These are phyloP conservation scores for Drosophila dunni DNA, from an alignment of 1,140 invertebrate species.

Conservation along the genomic window DNA sequence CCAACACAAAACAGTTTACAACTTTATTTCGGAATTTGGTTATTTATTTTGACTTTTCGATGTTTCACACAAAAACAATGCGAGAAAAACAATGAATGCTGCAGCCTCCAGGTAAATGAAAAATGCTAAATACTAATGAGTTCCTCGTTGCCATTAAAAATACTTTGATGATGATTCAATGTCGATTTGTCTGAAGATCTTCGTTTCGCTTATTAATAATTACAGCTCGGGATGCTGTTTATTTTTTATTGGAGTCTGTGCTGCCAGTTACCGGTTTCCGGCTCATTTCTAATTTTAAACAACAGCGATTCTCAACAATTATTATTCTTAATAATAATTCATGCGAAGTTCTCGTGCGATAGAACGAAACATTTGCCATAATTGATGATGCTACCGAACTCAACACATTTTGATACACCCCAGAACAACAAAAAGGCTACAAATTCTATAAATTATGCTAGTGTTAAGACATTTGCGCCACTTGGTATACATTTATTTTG, in stretches of 20 bases:
- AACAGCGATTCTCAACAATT: constrained; percentile 59
- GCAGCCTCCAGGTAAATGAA: constrained; percentile 26
- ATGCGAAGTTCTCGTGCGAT: constrained; percentile 55
- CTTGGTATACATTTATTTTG: constrained; percentile 9
- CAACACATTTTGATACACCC: constrained; percentile 27
- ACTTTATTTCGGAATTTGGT: constrained; percentile 71
- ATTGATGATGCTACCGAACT: constrained; percentile 34
- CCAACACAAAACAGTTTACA: constrained; percentile 49
- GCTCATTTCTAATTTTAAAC: constrained; percentile 78
- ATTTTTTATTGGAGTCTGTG: too few relatives aligned
- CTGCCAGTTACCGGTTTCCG: constrained; percentile 64
- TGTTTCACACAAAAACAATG: constrained; percentile 59
- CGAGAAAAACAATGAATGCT: constrained; percentile 21
- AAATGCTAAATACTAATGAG: constrained; percentile 64
- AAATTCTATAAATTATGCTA: constrained; percentile 20
- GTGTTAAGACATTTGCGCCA: constrained; percentile 23
- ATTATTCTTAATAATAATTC: constrained; percentile 73
- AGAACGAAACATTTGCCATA: constrained; percentile 56
- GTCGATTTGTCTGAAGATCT: constrained; percentile 32
- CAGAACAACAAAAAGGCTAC: constrained; percentile 2
- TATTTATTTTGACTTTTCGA: constrained; percentile 80
- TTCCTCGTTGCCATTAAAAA: constrained; percentile 60
- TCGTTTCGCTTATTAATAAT: constrained; percentile 51
- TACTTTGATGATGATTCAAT: constrained; percentile 69
- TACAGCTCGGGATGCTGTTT: constrained; percentile 58